Conservation (phyloP, 2,113 vertebrate species). For the Apodemus sylvaticus region DNA sequence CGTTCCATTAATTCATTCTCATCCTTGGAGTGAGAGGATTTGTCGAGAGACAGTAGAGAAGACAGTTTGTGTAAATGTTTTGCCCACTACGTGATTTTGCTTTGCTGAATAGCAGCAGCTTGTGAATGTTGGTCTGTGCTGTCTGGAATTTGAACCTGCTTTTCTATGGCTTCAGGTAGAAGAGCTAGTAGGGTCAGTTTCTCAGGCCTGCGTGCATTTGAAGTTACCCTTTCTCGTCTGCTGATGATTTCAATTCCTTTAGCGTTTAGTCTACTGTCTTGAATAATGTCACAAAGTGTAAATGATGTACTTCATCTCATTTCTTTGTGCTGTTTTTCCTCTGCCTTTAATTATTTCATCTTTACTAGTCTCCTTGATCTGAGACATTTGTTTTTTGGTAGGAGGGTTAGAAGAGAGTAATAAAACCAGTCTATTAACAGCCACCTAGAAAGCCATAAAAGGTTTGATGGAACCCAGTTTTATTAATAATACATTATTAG, state of each 20-base stretch:
- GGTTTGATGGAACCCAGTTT: slow-evolving; percentile 33
- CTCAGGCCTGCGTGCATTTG: background rate
- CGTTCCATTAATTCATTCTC: background rate
- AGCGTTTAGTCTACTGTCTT: slow-evolving; percentile 25
- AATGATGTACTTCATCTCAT: background rate
- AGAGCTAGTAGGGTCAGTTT: slow-evolving; percentile 6
- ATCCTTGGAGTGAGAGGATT: slow-evolving; percentile 48
- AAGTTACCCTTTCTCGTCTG: slow-evolving; percentile 3
- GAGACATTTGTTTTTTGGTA: slow-evolving; percentile 47
- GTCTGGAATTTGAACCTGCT: slow-evolving; percentile 51
- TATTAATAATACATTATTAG: slow-evolving; percentile 54
- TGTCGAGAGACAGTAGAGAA: slow-evolving; percentile 24
- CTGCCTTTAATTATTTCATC: background rate
- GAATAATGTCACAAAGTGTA: slow-evolving; percentile 33
- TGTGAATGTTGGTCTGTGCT: slow-evolving; percentile 36
- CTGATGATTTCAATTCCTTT: slow-evolving; percentile 37
- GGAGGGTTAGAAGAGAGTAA: background rate
- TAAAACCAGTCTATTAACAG: slow-evolving; percentile 6
- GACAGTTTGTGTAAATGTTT: slow-evolving; percentile 46
- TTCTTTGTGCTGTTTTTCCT: background rate
- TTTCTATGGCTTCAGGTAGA: background rate
- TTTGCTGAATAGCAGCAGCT: slow-evolving; percentile 37
- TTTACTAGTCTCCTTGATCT: slow-evolving; percentile 46
- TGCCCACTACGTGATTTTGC: slow-evolving; percentile 26
- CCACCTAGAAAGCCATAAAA: slow-evolving; percentile 39